Conservation (phyloP, 2,797 vertebrate genomes). For the Ptychobarbus kaznakovi region DNA sequence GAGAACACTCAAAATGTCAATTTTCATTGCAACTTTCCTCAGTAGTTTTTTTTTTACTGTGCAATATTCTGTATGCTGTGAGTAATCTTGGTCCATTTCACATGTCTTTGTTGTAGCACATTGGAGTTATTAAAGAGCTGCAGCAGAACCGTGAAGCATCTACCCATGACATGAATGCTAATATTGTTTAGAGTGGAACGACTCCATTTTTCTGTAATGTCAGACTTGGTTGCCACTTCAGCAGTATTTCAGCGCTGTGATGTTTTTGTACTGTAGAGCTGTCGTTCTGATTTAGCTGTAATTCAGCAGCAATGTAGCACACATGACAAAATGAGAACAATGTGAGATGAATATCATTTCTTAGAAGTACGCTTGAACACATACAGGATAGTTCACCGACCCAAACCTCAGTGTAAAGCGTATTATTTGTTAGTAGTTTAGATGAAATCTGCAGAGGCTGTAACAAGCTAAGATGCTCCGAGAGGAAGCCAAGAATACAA, state of each 20-base stretch:
- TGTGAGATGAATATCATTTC: neutral
- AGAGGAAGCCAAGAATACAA: conserved; percentile 57
- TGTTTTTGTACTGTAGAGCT: neutral
- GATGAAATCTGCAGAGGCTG: conserved; percentile 26
- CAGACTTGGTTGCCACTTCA: conserved; percentile 31
- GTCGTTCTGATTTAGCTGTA: neutral
- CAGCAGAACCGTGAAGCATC: conserved; percentile 67
- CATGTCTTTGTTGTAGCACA: conserved; percentile 66
- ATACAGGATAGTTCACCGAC: neutral
- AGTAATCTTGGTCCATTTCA: conserved; percentile 55
- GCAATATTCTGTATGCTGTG: conserved; percentile 52
- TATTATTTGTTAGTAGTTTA: conserved; percentile 62
- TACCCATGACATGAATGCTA: conserved; percentile 62
- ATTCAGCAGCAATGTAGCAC: neutral
- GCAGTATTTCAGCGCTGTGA: conserved; percentile 1
- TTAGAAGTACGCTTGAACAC: neutral
- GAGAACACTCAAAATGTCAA: neutral
- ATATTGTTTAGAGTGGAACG: conserved; percentile 28
- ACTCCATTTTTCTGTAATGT: conserved; percentile 36
- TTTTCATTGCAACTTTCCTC: conserved; percentile 34
- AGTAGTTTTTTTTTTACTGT: conserved; percentile 52
- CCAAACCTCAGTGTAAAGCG: neutral
- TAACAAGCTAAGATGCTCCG: conserved; percentile 62
- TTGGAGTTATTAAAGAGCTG: conserved; percentile 70
- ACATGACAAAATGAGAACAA: neutral